Base-by-base conservation (phyloP, 2,888 invertebrate species). In the Hyalella azteca region DNA sequence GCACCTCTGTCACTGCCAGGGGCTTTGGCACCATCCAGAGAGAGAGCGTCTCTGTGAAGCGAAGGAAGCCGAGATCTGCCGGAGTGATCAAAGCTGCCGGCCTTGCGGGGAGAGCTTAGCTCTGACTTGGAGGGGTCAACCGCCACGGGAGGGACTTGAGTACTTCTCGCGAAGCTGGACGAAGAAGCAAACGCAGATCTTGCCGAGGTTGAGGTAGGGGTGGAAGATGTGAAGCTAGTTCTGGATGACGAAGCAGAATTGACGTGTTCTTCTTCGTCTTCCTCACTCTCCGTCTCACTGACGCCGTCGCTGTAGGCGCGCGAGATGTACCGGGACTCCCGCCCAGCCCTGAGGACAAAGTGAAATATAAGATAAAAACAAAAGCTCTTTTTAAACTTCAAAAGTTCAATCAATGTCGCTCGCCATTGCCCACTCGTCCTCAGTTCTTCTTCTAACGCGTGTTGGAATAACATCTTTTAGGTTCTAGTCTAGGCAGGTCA, bases 231-330 rank as follows among this genome's bases (percentile, higher is more conserved):
- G n/a, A n/a, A n/a, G n/a, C n/a, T n/a, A 49, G 75, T 15, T 78
- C 49, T 49, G 29, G 59, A 32, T 66, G 9, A n/a, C n/a, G n/a
- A n/a, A n/a, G n/a, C n/a, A n/a, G n/a, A n/a, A n/a, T n/a, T n/a
- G 66, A 29, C n/a, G 73, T 73, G 40, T 19, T 79, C 73, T 2
- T 82, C 82, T 13, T 84, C 82, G 4, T 84, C 84, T 60, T 84
- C 84, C 32, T 84, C 84, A 40, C 84, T 84, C 73, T 84, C 84
- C 2, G 82, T 79, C 59, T 84, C 84, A 39, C 84, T 84, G 26
- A 83, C 83, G 48, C 83, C 83, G 40, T 83, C 83, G 22, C 83
- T 80, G 77, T 79, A 84, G 29, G 81, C 50, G 32, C 79, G 81
- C 36, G 79, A 73, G 73, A 79, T 79, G 78, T 79, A 82, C 48